Conservation (phyloP, 2,113 vertebrate species). For the Charina bottae region DNA sequence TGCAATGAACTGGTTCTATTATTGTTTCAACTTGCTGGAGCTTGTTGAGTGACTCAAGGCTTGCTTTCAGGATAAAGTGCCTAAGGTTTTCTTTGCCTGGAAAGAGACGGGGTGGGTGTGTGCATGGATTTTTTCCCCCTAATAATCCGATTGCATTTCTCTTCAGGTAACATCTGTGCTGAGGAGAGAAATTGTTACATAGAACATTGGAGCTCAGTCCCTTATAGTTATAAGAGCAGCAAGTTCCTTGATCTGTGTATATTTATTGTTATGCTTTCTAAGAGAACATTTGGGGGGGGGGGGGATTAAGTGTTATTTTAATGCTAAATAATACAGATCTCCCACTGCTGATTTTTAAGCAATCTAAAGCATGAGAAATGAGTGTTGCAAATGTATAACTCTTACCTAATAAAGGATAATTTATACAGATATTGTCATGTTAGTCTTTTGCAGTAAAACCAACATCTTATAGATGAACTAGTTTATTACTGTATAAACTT, state of each 20-base stretch:
- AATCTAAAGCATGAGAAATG: slow-evolving; percentile 35
- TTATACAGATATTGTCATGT: neutral
- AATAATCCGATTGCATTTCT: neutral
- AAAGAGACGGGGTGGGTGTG: neutral
- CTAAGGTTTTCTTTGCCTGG: slow-evolving; percentile 39
- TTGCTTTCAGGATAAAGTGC: slow-evolving; percentile 20
- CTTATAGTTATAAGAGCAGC: slow-evolving; percentile 33
- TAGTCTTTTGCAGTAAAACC: neutral
- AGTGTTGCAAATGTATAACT: slow-evolving; percentile 32
- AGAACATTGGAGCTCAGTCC: neutral
- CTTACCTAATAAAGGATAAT: slow-evolving; percentile 34
- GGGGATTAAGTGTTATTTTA: slow-evolving; percentile 20
- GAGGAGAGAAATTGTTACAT: neutral
- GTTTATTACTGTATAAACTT: neutral
- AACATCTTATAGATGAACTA: neutral
- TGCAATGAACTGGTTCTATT: slow-evolving; percentile 29
- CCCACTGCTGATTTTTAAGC: slow-evolving; percentile 35
- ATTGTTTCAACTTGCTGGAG: slow-evolving; percentile 42
- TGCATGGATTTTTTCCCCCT: neutral
- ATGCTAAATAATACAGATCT: slow-evolving; percentile 19
- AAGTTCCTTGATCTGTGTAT: slow-evolving; percentile 18
- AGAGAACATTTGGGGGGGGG: accelerated
- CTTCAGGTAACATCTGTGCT: neutral
- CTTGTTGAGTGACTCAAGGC: slow-evolving; percentile 36
- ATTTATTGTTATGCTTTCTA: slow-evolving; percentile 29